A percentile compares a stretch with the other conserved stretches of the same genome.
phyloP scores from a whole-genome alignment of 2,888 invertebrate species.

The Hydriomena furcata region DNA sequence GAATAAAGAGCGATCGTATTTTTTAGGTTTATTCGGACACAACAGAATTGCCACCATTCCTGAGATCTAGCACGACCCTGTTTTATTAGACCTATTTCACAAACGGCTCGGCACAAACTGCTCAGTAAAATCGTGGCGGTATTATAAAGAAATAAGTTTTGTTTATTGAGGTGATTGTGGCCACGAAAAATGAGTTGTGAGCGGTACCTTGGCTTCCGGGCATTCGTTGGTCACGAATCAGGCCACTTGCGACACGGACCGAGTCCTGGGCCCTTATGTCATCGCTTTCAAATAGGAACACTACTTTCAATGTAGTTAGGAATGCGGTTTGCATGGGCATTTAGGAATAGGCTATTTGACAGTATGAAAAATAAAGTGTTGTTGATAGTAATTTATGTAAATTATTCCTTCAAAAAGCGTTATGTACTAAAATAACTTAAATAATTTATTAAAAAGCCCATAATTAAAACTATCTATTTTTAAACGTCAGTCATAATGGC shows the following conservation, averaged over 20 bases:
- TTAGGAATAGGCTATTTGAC: too few species aligned
- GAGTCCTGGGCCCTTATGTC: slow-evolving; percentile 56
- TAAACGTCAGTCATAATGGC: too few species aligned
- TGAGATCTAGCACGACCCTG: slow-evolving; percentile 2
- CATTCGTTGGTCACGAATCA: slow-evolving; percentile 71
- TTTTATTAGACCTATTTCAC: slow-evolving; percentile 6
- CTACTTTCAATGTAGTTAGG: slow-evolving; percentile 32
- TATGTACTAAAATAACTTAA: too few species aligned
- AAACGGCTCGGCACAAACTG: slow-evolving; percentile 7
- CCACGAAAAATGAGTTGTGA: slow-evolving; percentile 67
- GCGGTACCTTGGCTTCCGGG: slow-evolving; percentile 71
- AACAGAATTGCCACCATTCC: too few species aligned
- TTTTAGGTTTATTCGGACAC: too few species aligned
- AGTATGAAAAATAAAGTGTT: too few species aligned
- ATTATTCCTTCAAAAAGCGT: too few species aligned
- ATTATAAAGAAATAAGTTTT: slow-evolving; percentile 37
- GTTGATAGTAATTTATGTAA: too few species aligned
- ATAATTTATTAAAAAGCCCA: too few species aligned
- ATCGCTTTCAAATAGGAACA: slow-evolving; percentile 52
- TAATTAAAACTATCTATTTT: too few species aligned
- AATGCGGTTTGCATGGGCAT: slow-evolving; percentile 25
- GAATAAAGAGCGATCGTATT: too few species aligned
- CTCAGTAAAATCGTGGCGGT: slow-evolving; percentile 15
- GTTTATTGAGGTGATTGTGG: slow-evolving; percentile 49
- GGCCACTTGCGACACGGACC: slow-evolving; percentile 54